Evolutionary conservation across 92 coral and sea anemone species (phyloP).

Genomic region (Porites cylindrica): DNA sequence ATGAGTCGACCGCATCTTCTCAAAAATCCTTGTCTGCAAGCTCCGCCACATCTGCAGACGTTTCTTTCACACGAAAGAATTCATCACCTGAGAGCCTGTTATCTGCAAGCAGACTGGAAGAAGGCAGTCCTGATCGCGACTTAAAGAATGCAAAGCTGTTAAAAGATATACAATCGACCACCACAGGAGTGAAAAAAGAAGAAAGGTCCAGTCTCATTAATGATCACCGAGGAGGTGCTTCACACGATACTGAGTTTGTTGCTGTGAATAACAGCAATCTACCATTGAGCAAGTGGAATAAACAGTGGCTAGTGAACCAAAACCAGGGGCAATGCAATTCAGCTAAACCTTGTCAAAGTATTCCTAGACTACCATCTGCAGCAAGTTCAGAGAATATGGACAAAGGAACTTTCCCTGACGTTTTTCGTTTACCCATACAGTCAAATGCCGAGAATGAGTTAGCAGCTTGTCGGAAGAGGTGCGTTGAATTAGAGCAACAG

Average conservation of each 20-base stretch:
- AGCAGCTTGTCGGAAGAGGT: not conserved
- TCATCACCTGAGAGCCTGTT: not conserved
- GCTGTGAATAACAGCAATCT: not conserved
- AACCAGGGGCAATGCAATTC: no score
- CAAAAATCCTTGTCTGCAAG: conserved; percentile 3
- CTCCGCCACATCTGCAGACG: not conserved
- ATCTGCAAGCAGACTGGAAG: not conserved
- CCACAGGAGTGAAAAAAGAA: no score
- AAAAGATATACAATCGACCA: not conserved
- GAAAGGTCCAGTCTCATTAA: no score
- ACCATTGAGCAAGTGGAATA: not conserved
- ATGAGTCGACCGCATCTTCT: not conserved
- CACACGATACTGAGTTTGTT: no score
- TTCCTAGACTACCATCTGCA: not conserved
- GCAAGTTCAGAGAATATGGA: not conserved
- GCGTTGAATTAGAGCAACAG: not conserved
- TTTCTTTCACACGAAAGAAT: not conserved
- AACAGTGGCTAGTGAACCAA: no score
- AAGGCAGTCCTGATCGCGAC: not conserved
- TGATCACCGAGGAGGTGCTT: no score
- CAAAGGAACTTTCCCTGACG: not conserved
- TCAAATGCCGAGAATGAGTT: not conserved
- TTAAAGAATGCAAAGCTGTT: not conserved
- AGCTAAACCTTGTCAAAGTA: not conserved
- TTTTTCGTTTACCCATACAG: not conserved